Evolutionary conservation across 2,888 invertebrate species (phyloP), one percentile per base, ranked within the genome.

Genomic region (Troides aeacus): DNA sequence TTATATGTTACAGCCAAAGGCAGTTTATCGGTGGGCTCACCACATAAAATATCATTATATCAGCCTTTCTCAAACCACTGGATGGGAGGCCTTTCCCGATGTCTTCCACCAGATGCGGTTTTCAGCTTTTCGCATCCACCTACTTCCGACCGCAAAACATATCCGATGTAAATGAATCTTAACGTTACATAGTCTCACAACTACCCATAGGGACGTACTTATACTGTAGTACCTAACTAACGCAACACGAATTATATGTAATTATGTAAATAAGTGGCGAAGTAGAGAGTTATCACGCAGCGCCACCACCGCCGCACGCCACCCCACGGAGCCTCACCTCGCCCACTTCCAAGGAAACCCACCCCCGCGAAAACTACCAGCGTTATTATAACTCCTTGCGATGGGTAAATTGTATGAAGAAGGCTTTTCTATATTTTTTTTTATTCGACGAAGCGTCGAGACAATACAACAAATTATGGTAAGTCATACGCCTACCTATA

Each of bases 221-320:
- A 70, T 66, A 57, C 63, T 63, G 60, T 66, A 68, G 72, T 75
- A 75, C 76, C 77, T 74, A 76, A 73, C 72, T 73, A 72, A 72
- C 74, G 77, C 75, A 77, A 77, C 77, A 74, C 72, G 77, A 84
- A 85, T 85, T 84, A 85, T 85, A 83, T 84, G 85, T 89, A 85
- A 89, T 89, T 88, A 90, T 89, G 89, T 90, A 88, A 90, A 90
- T 89, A 89, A 88, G 89, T 87, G 81, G 80, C 74, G 83, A 85
- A 84, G 85, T 82, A 82, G 82, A 81, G 81, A 84, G 84, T 84
- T 85, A 84, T 83, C 83, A 79, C 83, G 79, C 79, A 76, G 69
- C 72, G 67, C 66, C 73, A 69, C 74, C 74, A 73, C 67, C 71
- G 67, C 66, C 62, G 46, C 61, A 15, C 74, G 73, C 74, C 72